Base-by-base conservation (phyloP, 92 coral and sea anemone species). In the Palythoa grandis region DNA sequence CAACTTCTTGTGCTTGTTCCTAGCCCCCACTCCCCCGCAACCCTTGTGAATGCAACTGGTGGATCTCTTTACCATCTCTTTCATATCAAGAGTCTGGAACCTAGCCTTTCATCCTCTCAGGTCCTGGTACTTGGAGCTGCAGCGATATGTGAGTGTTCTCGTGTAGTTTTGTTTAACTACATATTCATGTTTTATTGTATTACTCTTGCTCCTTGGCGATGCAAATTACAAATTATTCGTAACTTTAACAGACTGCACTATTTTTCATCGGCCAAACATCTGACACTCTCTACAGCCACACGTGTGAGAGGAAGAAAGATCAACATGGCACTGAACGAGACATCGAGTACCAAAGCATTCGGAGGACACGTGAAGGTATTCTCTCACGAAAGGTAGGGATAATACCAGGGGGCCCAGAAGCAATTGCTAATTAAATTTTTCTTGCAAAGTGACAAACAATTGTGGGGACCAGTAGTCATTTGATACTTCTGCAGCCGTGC, bases 311-410 rank as follows among this genome's bases (percentile, higher is more conserved):
- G 56, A 23, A 40, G 43, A 24, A 78, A 52, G 76, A 66, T 66
- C 87, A 86, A 86, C 83, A 94, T 94, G 93, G 93, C 92, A 82
- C 89, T 91, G 40, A 91, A 88, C 20, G 95, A 96, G 84, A 80
- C 82, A 73, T 92, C 99, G 11, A 91, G 97, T 82, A 89, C 84
- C 35, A 93, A 89, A 60, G 82, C 91, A 66, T 96, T 93, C 83
- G 98, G 98, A 22, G 99, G 99, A 50, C 85, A 83, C 58, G 96
- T 93, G 84, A 96, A 96, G 76, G 97, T 96, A 35, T 92, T 92
- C 74, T 91, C 88, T 15, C 98, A 96, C 83, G 72, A 92, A 80
- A 94, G 95, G 96, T 94, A 15, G 61, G 75, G 52, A 16, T 78
- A 60, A 22, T 29, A 29, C 35, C 35, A 29, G 35, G 35, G 35